phyloP scores from a whole-genome alignment of 2,797 vertebrate species.

The Limosa lapponica region DNA sequence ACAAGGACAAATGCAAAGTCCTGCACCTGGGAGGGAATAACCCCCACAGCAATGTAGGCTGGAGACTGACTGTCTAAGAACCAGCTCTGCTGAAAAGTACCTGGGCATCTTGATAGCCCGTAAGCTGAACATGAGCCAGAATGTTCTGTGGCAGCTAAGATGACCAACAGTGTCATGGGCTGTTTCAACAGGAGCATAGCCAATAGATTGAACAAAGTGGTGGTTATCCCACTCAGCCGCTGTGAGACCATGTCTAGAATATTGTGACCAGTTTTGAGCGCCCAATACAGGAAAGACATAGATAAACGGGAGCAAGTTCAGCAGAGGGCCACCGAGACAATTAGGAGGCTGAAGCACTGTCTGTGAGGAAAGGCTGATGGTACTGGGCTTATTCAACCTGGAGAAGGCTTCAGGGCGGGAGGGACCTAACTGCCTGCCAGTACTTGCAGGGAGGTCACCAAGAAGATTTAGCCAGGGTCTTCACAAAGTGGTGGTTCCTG shows the following conservation, averaged over 20 bases:
- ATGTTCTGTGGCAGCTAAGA: not conserved
- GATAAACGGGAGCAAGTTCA: not conserved
- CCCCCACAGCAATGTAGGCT: not conserved
- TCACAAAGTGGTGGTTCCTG: not conserved
- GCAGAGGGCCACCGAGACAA: not conserved
- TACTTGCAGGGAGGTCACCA: not conserved
- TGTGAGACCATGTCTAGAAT: not conserved
- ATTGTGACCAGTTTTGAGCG: not conserved
- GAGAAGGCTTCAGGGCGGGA: not conserved
- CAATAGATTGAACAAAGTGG: not conserved
- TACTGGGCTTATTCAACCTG: not conserved
- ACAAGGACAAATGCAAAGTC: not conserved
- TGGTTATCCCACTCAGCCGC: not conserved
- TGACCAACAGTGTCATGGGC: fast-evolving
- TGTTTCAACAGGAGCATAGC: not conserved
- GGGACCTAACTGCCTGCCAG: not conserved
- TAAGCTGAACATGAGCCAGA: not conserved
- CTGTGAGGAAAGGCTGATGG: not conserved
- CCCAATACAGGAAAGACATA: not conserved
- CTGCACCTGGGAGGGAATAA: not conserved
- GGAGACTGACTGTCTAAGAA: not conserved
- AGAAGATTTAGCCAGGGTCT: not conserved
- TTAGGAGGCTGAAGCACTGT: not conserved
- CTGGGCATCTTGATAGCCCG: not conserved
- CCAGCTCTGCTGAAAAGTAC: not conserved